Conservation (phyloP, 2,113 vertebrate genomes). For the Genyomyrus donnyi region DNA sequence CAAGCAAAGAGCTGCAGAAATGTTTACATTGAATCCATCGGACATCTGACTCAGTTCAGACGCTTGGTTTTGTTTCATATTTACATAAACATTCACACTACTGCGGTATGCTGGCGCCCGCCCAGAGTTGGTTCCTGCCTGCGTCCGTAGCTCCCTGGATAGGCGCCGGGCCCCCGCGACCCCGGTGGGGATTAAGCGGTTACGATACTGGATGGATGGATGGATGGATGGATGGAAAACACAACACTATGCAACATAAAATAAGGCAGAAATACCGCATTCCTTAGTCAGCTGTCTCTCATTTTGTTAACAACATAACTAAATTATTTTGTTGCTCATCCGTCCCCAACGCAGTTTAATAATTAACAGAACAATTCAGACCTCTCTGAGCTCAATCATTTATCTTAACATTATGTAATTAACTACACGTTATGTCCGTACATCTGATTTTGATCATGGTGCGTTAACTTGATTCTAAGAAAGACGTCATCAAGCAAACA, state of each 20-base stretch:
- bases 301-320: neutral
- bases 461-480: neutral
- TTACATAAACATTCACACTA: neutral
- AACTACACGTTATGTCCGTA: neutral
- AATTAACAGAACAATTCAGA: neutral
- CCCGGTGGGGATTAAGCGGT: too few relatives aligned
- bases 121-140: too few relatives aligned
- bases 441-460: neutral
- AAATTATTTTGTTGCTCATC: neutral
- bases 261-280: neutral
- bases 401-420: neutral
- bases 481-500: neutral
- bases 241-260: neutral
- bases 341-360: neutral
- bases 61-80: neutral
- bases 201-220: too few relatives aligned
- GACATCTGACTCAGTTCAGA: neutral
- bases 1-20: neutral
- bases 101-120: too few relatives aligned
- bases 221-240: too few relatives aligned
- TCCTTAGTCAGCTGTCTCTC: neutral
- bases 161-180: too few relatives aligned
- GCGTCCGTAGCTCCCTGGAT: too few relatives aligned
- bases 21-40: neutral
- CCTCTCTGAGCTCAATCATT: neutral